phyloP scores from a whole-genome alignment of 1,140 invertebrate species.

The Colletes gigas region DNA sequence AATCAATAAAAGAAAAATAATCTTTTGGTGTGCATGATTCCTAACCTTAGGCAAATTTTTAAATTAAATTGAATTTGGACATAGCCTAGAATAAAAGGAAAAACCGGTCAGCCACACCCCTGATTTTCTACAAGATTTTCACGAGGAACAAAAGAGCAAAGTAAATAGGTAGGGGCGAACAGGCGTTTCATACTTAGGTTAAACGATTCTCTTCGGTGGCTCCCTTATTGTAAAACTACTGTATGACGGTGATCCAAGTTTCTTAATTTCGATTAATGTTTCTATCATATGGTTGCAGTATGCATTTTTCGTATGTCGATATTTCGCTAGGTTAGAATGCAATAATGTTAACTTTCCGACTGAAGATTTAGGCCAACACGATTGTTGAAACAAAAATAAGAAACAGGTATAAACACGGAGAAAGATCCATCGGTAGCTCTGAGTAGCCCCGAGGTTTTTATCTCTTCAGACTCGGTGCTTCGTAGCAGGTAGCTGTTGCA shows the following conservation, averaged over 20 bases:
- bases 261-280: slow-evolving; percentile 34
- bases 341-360: slow-evolving; percentile 34
- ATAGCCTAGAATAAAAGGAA: slow-evolving; percentile 51
- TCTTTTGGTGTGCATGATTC: slow-evolving; percentile 13
- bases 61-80: slow-evolving; percentile 28
- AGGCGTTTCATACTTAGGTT: slow-evolving; percentile 60
- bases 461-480: slow-evolving; percentile 46
- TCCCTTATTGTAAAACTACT: slow-evolving; percentile 47
- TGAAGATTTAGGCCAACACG: slow-evolving; percentile 36
- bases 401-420: slow-evolving; percentile 60
- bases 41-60: slow-evolving; percentile 45
- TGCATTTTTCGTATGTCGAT: slow-evolving; percentile 51
- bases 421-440: slow-evolving; percentile 62
- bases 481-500: slow-evolving; percentile 52
- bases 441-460: slow-evolving; percentile 50
- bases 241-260: slow-evolving; percentile 37
- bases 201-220: slow-evolving; percentile 46
- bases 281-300: slow-evolving; percentile 60
- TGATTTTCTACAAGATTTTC: slow-evolving; percentile 29
- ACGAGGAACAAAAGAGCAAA: slow-evolving; percentile 14
- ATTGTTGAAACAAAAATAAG: slow-evolving; percentile 41
- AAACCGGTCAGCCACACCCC: slow-evolving; percentile 61
- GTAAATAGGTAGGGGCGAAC: neutral
- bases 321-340: slow-evolving; percentile 34
- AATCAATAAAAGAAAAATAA: slow-evolving; percentile 1